Conservation (phyloP, 2,888 invertebrate genomes). For the Dryadula phaetusa region DNA sequence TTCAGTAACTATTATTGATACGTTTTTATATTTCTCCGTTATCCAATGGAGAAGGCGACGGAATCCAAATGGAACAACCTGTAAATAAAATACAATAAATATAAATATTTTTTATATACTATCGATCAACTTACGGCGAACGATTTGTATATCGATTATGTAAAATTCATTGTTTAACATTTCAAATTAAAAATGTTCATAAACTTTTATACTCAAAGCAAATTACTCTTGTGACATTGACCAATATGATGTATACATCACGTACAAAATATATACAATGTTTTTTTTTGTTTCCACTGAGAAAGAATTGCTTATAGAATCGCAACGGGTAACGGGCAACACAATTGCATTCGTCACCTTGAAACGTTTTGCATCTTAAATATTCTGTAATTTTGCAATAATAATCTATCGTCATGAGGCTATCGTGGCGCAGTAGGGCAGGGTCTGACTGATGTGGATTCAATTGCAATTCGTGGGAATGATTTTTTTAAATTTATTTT, state of each 20-base stretch:
- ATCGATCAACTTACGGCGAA: no score
- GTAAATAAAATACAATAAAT: slow-evolving; percentile 33
- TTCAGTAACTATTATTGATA: slow-evolving; percentile 83
- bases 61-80: slow-evolving; percentile 85
- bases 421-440: no score
- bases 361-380: not conserved
- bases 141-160: not conserved
- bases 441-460: no score
- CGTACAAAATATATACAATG: no score
- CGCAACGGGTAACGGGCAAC: not conserved
- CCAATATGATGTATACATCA: not conserved
- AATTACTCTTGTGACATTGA: not conserved
- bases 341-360: not conserved
- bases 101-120: not conserved
- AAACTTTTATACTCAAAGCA: not conserved
- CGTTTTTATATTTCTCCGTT: slow-evolving; percentile 77
- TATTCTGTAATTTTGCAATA: not conserved
- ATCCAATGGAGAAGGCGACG: slow-evolving; percentile 83
- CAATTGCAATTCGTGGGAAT: no score
- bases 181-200: not conserved
- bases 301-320: not conserved
- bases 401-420: no score
- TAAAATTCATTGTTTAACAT: not conserved
- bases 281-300: not conserved
- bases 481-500: no score